These are phyloP conservation scores for Cyprinodon tularosa DNA, from an alignment of 2,113 vertebrate genomes.

Conservation along the genomic window DNA sequence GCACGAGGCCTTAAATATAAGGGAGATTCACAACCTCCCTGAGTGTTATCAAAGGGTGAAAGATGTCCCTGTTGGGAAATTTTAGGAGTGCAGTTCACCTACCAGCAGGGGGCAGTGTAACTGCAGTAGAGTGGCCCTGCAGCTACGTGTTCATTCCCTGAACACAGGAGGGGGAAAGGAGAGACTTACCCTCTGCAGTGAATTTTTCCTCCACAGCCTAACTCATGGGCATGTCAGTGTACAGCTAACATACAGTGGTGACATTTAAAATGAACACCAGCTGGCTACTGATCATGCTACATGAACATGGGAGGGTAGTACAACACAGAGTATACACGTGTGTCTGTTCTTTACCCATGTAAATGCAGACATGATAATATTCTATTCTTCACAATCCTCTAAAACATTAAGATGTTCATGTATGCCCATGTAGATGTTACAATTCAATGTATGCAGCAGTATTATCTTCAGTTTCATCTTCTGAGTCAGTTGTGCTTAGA, in stretches of 20 bases:
- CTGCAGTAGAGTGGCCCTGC: constrained; percentile 32
- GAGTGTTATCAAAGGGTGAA: constrained; percentile 19
- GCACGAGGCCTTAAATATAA: constrained; percentile 8
- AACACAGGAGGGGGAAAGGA: not conserved
- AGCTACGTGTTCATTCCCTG: not conserved
- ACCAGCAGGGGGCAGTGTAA: constrained; percentile 71
- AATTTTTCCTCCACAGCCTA: constrained; percentile 30
- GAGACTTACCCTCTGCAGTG: constrained; percentile 20
- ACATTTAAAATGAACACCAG: constrained; percentile 58
- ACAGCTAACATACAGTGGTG: constrained; percentile 37
- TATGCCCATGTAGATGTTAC: not conserved
- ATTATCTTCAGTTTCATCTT: not conserved
- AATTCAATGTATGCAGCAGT: not conserved
- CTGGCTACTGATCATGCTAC: constrained; percentile 30
- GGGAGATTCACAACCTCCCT: not conserved
- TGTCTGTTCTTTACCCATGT: constrained; percentile 17
- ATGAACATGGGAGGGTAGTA: constrained; percentile 20
- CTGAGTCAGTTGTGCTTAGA: constrained; percentile 9
- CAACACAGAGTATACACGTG: constrained; percentile 4
- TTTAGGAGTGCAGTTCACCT: not conserved
- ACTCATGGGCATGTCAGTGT: constrained; percentile 49
- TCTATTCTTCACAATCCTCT: constrained; percentile 25
- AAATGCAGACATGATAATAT: constrained; percentile 25
- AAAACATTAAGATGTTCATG: constrained; percentile 8
- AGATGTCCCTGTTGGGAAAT: constrained; percentile 8